These are phyloP conservation scores for Dendroctonus ponderosae DNA, from an alignment of 1,140 invertebrate genomes.

Conservation along the genomic window DNA sequence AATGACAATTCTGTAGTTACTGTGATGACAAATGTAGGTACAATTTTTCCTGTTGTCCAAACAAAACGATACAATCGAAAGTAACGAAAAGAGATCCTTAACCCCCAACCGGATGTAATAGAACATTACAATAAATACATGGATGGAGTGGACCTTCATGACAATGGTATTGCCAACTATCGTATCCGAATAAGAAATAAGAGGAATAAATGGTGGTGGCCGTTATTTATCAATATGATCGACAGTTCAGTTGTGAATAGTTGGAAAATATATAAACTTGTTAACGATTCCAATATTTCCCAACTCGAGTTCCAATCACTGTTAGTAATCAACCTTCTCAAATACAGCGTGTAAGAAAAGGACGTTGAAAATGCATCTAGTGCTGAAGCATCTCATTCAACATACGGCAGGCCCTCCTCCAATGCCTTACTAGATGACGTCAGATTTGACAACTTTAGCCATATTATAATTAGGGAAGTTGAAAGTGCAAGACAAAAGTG, in stretches of 20 bases:
- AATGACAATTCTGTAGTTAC: slow-evolving; percentile 37
- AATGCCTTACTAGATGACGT: no score
- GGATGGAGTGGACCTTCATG: slow-evolving; percentile 43
- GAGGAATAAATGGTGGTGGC: slow-evolving; percentile 48
- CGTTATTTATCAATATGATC: slow-evolving; percentile 39
- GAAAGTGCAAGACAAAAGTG: no score
- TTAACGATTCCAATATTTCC: slow-evolving; percentile 33
- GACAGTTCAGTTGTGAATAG: slow-evolving; percentile 39
- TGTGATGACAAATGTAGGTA: slow-evolving; percentile 21
- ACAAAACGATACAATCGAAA: slow-evolving; percentile 38
- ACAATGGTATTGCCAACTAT: slow-evolving; percentile 43
- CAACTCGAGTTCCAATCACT: slow-evolving; percentile 37
- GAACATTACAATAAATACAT: slow-evolving; percentile 43
- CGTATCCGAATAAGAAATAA: slow-evolving; percentile 39
- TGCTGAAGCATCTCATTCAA: no score
- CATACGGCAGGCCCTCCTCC: no score
- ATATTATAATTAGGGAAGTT: no score
- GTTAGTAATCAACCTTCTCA: slow-evolving; percentile 26
- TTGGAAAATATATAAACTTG: slow-evolving; percentile 37
- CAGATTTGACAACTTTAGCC: no score
- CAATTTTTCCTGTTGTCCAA: slow-evolving; percentile 22
- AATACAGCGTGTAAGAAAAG: no score
- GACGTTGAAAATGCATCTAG: no score
- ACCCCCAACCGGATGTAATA: slow-evolving; percentile 31
- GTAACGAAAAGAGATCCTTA: slow-evolving; percentile 27